A percentile compares a stretch with the other conserved stretches of the same genome.
phyloP scores from a whole-genome alignment of 1,140 invertebrate species.

The Adoxophyes honmai region DNA sequence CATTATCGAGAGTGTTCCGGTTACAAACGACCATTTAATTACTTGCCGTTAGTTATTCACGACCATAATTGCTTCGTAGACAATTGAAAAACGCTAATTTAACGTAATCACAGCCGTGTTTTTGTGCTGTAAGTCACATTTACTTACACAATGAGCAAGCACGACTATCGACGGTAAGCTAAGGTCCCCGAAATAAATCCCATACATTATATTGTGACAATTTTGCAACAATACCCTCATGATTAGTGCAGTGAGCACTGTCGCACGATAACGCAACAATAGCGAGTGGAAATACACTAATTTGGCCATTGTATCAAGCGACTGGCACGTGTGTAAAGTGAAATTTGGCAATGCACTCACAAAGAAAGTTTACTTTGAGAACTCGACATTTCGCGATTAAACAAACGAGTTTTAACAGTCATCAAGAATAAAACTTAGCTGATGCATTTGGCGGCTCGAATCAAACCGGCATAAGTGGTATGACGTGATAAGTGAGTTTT shows the following conservation, averaged over 20 bases:
- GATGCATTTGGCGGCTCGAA: constrained; percentile 8
- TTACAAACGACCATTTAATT: too few relatives aligned
- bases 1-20: too few relatives aligned
- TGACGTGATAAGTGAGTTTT: constrained; percentile 15
- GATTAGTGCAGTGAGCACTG: constrained; percentile 18
- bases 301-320: constrained; percentile 42
- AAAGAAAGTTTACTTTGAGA: constrained; percentile 58
- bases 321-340: constrained; percentile 37
- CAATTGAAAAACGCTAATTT: too few relatives aligned
- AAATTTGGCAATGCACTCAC: constrained; percentile 68
- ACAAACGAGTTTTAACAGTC: constrained; percentile 43
- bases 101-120: too few relatives aligned
- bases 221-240: constrained; percentile 16
- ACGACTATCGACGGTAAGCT: too few relatives aligned
- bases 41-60: too few relatives aligned
- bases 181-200: neutral
- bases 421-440: constrained; percentile 24
- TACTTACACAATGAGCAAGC: too few relatives aligned
- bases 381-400: constrained; percentile 52
- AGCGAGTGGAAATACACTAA: constrained; percentile 35
- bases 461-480: constrained; percentile 5
- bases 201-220: too few relatives aligned
- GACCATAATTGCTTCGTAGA: too few relatives aligned
- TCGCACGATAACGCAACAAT: constrained; percentile 35
- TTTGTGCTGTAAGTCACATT: too few relatives aligned